A percentile compares a stretch with the other conserved stretches of the same genome.
Evolutionary conservation across 2,888 invertebrate species (phyloP).

Genomic region (Mythimna ferrago): DNA sequence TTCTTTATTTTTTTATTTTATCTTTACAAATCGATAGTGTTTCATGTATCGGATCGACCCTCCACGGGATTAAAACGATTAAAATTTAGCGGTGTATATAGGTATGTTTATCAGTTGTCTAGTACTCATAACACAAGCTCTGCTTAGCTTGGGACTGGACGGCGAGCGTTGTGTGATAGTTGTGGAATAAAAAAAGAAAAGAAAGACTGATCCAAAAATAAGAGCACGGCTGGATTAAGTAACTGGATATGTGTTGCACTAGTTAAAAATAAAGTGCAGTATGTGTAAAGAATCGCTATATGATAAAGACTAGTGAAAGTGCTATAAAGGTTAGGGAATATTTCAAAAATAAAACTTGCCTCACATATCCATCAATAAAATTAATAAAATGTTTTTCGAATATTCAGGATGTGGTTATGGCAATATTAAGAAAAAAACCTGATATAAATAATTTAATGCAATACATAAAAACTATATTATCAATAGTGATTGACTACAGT

Average conservation of each 20-base stretch:
- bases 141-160: too few relatives aligned
- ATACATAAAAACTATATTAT: constrained; percentile 11
- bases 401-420: constrained; percentile 1
- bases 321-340: constrained; percentile 5
- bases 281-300: not conserved
- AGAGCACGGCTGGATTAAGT: not conserved
- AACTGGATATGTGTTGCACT: not conserved
- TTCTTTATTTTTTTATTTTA: too few relatives aligned
- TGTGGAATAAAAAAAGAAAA: too few relatives aligned
- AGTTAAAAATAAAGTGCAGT: not conserved
- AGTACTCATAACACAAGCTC: too few relatives aligned
- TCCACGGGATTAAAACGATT: too few relatives aligned
- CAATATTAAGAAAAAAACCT: not conserved
- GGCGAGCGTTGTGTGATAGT: too few relatives aligned
- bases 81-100: too few relatives aligned
- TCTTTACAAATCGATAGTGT: too few relatives aligned
- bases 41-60: too few relatives aligned
- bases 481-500: not conserved
- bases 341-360: constrained; percentile 1
- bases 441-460: constrained; percentile 1
- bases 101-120: too few relatives aligned
- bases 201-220: too few relatives aligned
- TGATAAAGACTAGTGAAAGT: constrained; percentile 5
- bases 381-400: not conserved
- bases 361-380: constrained; percentile 1